Percentiles rank a stretch among this genome's conserved stretches.
These are phyloP conservation scores for Muscina levida DNA, from an alignment of 2,888 invertebrate genomes.

Conservation along the genomic window DNA sequence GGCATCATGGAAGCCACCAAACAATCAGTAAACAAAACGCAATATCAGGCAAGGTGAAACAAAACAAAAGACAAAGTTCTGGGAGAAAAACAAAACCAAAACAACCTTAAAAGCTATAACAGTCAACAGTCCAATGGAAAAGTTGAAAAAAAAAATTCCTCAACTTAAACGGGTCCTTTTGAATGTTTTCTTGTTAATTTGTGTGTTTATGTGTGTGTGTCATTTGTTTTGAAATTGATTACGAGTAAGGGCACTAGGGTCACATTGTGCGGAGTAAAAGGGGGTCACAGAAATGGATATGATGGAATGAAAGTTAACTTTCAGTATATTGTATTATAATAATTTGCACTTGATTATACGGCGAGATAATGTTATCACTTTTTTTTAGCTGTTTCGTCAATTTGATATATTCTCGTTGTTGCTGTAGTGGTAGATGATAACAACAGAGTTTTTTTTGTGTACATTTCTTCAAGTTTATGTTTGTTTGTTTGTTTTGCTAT, in stretches of 20 bases:
- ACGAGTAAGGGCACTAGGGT: not conserved
- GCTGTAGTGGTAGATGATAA: constrained; percentile 8
- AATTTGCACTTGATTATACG: constrained; percentile 6
- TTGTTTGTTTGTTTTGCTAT: not conserved
- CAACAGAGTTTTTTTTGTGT: not conserved
- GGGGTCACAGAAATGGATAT: not conserved
- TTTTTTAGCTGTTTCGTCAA: constrained; percentile 14
- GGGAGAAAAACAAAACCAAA: too few relatives aligned
- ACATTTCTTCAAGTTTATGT: constrained; percentile 6
- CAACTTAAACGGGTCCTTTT: constrained; percentile 4
- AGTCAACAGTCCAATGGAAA: not conserved
- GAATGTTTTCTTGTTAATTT: not conserved
- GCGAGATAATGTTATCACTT: constrained; percentile 47
- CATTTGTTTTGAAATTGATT: constrained; percentile 19
- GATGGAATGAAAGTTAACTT: not conserved
- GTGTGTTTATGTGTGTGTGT: not conserved
- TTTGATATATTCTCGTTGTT: constrained; percentile 3
- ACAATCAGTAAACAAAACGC: constrained; percentile 25
- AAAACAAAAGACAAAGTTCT: constrained; percentile 5
- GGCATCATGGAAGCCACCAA: not conserved
- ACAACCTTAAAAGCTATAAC: not conserved
- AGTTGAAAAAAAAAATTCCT: not conserved
- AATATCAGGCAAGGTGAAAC: not conserved
- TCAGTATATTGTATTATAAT: constrained; percentile 23
- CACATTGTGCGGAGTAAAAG: too few relatives aligned